These are phyloP conservation scores for Psilopogon haemacephalus DNA, from an alignment of 2,113 vertebrate genomes.

Conservation along the genomic window DNA sequence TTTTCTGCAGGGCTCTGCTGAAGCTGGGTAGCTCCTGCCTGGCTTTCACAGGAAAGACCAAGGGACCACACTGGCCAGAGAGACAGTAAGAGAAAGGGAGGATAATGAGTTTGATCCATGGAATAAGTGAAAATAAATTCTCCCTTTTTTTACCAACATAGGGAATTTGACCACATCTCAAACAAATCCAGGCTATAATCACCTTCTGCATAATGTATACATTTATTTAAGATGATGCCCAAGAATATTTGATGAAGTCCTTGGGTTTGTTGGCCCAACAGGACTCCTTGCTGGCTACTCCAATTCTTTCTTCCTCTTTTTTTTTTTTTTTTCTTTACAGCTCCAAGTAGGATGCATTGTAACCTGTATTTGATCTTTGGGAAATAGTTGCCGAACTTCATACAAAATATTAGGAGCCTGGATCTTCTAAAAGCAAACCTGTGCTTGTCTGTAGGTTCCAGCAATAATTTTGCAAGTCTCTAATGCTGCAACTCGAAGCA, in stretches of 20 bases:
- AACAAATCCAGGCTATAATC: background rate
- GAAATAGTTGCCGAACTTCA: background rate
- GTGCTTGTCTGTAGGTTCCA: background rate
- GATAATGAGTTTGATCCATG: background rate
- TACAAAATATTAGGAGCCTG: background rate
- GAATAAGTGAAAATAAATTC: background rate
- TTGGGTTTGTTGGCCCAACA: background rate
- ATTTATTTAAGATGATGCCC: background rate
- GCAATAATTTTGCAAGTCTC: background rate
- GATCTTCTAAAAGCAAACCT: background rate
- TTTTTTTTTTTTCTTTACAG: background rate
- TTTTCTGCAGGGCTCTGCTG: background rate
- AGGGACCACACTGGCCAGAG: accelerated
- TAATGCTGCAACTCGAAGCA: background rate
- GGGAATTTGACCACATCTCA: background rate
- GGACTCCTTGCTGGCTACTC: background rate
- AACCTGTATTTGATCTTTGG: background rate
- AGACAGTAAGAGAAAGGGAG: background rate
- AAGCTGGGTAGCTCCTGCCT: background rate
- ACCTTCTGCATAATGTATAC: background rate
- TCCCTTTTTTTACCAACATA: background rate
- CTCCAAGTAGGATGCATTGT: background rate
- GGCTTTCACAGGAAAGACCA: background rate
- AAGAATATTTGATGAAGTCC: background rate
- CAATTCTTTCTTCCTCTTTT: background rate